Base-by-base conservation (phyloP, 2,888 invertebrate species). In the Dryomyza anilis region DNA sequence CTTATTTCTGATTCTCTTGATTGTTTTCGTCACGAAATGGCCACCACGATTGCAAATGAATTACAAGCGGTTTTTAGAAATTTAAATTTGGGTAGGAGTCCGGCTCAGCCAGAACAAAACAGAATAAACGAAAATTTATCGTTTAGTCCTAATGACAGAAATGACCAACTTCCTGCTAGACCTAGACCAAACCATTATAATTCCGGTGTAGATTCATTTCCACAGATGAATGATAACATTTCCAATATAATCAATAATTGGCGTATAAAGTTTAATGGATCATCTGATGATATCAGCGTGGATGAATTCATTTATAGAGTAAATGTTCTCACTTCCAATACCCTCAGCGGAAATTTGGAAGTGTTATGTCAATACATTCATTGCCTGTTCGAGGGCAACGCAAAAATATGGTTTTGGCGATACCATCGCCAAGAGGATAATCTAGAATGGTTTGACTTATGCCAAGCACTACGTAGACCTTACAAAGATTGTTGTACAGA, bases 281-380 rank as follows among this genome's bases (percentile, higher is more conserved):
- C 36, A 3, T 16, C 36, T 2, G 50, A 57, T 23, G 57, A 67
- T 23, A 61, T 67, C 14, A 25, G 61, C 1, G 64, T 64, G 0
- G 61, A 67, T 6, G 58, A 66, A 5, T 63, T 66, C 21, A 60
- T 66, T 25, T 66, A 63, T 27, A 19, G 63, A n/a, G 21, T 56
- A 1, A 59, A 62, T 39, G 39, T 52, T 8, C 19, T 66, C 4
- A 66, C 64, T 1, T 16, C 53, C 2, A 58, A 50, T 12, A 36
- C 12, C 21, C 23, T 67, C 1, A 53, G 30, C 27, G 57, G 58
- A 7, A 36, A 67, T 61, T 64, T 67, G 8, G 33, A 50, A 1
- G 0, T 62, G 1, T 14, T 65, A 1, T 65, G 52, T 16, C 43
- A 39, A 52, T 33, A 65, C 27, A 52, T 25, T 3, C 61, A 56